Evolutionary conservation across 2,113 vertebrate species (phyloP), one percentile per base, ranked within the genome.

Genomic region (Petrocephalus zakoni): DNA sequence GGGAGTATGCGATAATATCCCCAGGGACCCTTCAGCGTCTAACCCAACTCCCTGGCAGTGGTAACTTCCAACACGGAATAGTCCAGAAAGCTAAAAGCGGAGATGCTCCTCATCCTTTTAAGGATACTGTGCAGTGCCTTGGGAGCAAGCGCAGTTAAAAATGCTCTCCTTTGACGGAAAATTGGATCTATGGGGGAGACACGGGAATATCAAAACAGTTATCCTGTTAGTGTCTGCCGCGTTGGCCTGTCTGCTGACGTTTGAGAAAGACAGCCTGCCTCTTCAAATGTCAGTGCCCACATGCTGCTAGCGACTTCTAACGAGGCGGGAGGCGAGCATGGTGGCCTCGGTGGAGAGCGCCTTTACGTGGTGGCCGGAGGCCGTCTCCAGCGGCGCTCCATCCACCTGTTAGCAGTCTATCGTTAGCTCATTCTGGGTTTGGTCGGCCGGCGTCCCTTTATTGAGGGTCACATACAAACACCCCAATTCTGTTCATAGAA

Each of bases 191-290:
- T 64, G 25, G 22, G n/a, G 56, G 55, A 47, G 85, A 87, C 37
- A 6, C 4, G 29, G 29, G 58, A 61, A 87, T 87, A 64, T 47
- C 86, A 92, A 94, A 91, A 93, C 93, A 25, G 93, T 94, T 93
- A 94, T 95, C 95, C 93, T 91, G 91, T 91, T 93, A 91, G 91
- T 85, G 91, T 94, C 93, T 94, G 94, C 94, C 94, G 95, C 95
- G 95, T 94, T 91, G 82, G 89, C 91, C 89, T 86, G 90, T 88
- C 92, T 89, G 56, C 22, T 75, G 75, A 88, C n/a, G 68, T 58
- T 56, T 49, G 21, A 61, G 11, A 19, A 53, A 82, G 87, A 83
- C 64, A 64, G 55, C 85, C 37, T 17, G 55, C 85, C 22, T 61
- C 8, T 58, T 37, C 53, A 87, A 87, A 87, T 87, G 86, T 55